Evolutionary conservation across 2,113 vertebrate species (phyloP), one percentile per base, ranked within the genome.

Genomic region (Triplophysa tibetana): DNA sequence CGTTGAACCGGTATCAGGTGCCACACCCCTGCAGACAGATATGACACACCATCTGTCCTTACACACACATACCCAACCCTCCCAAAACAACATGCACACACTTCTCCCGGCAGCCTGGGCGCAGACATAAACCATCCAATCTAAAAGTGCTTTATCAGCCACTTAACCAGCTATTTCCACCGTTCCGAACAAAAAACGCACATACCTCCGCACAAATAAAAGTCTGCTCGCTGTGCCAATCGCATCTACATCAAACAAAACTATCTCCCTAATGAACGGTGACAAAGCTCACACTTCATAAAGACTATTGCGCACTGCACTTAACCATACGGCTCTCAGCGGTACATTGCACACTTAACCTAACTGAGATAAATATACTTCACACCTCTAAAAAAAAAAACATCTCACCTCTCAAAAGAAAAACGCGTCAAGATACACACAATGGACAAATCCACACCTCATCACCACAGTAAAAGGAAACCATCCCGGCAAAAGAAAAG

Each of bases 21-120:
- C 87, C 43, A 8, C 56, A 73, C 68, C 83, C 81, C 83, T 50
- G 11, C 84, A 85, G 85, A 89, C 85, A 83, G 74, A 69, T 74
- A 79, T 77, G 80, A 64, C 82, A 85, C 84, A 84, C 88, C 87
- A 91, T 90, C 86, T 89, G 86, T 82, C 70, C 58, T 62, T 24
- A 60, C 61, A 63, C 63, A 50, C 33, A 38, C 33, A 38, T 38
- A 38, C 6, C 5, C 74, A 56, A 13, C 58, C 29, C 33, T 73
- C 70, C 70, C 12, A 61, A 74, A 52, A 58, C 43, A 45, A 2
- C 68, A 54, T 23, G 21, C 56, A 63, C 13, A 75, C 64, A 69
- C 64, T 45, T 45, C 23, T 26, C 14, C 48, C 26, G 58, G 70
- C 54, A 26, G 41, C 29, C 29, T 16, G 38, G n/a, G 54, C 38